phyloP scores from a whole-genome alignment of 2,113 vertebrate genomes.

The Dolichotis patagonum region DNA sequence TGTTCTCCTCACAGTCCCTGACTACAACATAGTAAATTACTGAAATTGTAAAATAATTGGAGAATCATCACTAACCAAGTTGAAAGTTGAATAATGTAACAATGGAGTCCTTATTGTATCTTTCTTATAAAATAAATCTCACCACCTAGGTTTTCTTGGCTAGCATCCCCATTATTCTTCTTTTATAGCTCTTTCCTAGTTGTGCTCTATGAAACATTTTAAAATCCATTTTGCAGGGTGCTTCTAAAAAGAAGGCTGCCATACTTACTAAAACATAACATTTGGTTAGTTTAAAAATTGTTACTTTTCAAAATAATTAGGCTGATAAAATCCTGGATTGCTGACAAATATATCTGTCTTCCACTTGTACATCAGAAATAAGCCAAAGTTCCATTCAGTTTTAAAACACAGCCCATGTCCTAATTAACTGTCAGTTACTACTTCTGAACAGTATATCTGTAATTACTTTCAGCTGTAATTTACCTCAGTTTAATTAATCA shows the following conservation, averaged over 20 bases:
- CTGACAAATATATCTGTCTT: not conserved
- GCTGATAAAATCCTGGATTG: not conserved
- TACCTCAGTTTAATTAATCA: slow-evolving; percentile 4
- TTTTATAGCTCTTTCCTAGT: not conserved
- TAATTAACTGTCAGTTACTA: slow-evolving; percentile 5
- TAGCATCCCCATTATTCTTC: not conserved
- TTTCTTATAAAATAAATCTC: not conserved
- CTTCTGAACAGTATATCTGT: not conserved
- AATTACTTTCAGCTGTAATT: slow-evolving; percentile 23
- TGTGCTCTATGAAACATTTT: slow-evolving; percentile 23
- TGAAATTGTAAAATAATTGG: not conserved
- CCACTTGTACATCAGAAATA: not conserved
- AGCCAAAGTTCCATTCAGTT: not conserved
- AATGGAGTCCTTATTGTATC: not conserved
- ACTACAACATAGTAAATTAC: not conserved
- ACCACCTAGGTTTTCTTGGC: not conserved
- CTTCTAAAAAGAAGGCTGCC: slow-evolving; percentile 19
- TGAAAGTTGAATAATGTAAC: not conserved
- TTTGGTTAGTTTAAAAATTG: not conserved
- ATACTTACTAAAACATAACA: not conserved
- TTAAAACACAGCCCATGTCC: not conserved
- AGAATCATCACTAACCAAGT: not conserved
- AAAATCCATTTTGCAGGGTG: not conserved
- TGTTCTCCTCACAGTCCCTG: too few relatives aligned
- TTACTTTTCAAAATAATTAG: not conserved